Percentiles rank a stretch among this genome's conserved stretches.
phyloP scores from a whole-genome alignment of 2,113 vertebrate species.

The Piprites chloris region DNA sequence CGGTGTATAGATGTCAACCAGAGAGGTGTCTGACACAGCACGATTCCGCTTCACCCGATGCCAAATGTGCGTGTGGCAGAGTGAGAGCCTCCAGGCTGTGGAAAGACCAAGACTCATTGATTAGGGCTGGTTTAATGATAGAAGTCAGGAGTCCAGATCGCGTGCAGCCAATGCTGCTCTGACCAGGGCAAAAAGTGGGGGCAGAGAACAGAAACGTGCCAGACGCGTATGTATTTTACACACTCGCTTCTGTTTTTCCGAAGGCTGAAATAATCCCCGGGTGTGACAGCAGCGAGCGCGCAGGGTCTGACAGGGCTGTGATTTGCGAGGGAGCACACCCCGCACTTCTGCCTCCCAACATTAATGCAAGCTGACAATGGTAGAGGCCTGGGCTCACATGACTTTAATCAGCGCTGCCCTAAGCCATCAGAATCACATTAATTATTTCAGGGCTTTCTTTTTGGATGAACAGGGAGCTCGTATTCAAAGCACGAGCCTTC shows the following conservation, averaged over 20 bases:
- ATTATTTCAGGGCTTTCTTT: constrained; percentile 66
- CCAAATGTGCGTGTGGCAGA: neutral
- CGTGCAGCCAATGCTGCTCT: neutral
- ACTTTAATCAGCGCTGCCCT: constrained; percentile 54
- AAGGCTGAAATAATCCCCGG: constrained; percentile 49
- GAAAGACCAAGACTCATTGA: neutral
- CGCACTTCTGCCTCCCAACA: constrained; percentile 23
- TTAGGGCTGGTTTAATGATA: neutral
- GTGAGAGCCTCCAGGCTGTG: neutral
- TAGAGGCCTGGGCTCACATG: constrained; percentile 68
- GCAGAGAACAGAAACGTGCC: neutral
- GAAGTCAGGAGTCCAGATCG: accelerated
- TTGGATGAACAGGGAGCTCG: constrained; percentile 7
- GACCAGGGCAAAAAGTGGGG: neutral
- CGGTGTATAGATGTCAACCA: neutral
- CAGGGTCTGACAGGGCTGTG: constrained; percentile 25
- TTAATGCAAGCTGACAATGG: constrained; percentile 76
- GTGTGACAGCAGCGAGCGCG: neutral
- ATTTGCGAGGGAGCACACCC: constrained; percentile 13
- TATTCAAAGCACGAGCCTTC: neutral
- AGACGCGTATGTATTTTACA: neutral
- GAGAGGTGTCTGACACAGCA: neutral
- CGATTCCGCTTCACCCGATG: neutral
- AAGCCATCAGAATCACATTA: constrained; percentile 64
- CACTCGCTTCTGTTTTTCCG: constrained; percentile 23